Conservation (phyloP, 2,888 invertebrate species). For the Trachelus stipa region DNA sequence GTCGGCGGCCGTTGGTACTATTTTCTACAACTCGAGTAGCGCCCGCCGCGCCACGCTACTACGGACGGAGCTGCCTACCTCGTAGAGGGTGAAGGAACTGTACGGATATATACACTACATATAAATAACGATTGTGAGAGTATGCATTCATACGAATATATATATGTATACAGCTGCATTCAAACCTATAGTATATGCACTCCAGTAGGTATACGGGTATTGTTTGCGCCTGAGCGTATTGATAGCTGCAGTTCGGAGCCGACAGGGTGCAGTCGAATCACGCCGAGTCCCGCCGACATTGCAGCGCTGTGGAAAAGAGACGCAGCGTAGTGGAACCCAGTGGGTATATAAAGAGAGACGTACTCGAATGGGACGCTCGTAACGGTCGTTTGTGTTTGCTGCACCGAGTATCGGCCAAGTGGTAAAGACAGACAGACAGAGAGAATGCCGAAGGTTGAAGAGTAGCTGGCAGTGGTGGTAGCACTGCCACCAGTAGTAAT, state of each 20-base stretch:
- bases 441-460: neutral
- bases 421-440: neutral
- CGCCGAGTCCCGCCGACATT: neutral
- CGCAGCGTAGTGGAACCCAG: neutral
- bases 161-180: neutral
- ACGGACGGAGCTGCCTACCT: neutral
- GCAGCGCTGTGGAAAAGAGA: constrained; percentile 1
- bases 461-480: neutral
- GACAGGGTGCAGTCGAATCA: neutral
- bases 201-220: neutral
- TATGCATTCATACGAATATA: neutral
- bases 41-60: constrained; percentile 3
- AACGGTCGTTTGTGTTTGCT: constrained; percentile 3
- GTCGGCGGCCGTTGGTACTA: neutral
- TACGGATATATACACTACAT: neutral
- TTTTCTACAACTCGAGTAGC: neutral
- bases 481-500: neutral
- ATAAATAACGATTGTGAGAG: neutral
- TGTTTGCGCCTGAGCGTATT: neutral
- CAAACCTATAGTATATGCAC: neutral
- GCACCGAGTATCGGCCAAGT: constrained; percentile 8
- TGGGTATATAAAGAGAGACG: neutral
- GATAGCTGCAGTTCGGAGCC: neutral
- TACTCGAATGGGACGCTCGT: constrained; percentile 5
- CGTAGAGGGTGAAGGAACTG: neutral